Evolutionary conservation across 2,888 invertebrate species (phyloP).

Genomic region (Eueremaeus valkanovi): DNA sequence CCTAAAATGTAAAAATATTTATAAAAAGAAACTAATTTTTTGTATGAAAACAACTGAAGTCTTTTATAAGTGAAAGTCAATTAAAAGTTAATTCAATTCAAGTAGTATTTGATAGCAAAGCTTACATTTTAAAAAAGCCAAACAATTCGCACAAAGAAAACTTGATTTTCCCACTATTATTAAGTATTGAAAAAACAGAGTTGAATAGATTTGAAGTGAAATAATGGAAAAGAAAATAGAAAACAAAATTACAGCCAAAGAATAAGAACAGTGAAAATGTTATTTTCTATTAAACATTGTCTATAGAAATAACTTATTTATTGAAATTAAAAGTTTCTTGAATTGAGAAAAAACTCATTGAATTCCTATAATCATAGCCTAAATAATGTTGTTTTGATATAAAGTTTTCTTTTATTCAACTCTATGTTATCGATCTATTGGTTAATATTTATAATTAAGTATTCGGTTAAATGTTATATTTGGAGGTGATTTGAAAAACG

Average conservation of each 20-base stretch:
- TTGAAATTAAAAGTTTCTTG: too few species aligned
- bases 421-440: too few species aligned
- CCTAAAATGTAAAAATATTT: not conserved
- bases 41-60: not conserved
- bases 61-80: constrained; percentile 9
- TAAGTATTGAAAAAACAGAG: not conserved
- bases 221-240: not conserved
- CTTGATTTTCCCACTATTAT: not conserved
- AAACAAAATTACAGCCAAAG: too few species aligned
- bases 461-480: too few species aligned
- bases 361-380: not conserved
- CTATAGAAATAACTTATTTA: too few species aligned
- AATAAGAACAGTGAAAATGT: not conserved
- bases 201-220: not conserved
- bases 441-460: too few species aligned
- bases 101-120: not conserved
- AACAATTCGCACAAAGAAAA: not conserved
- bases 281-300: too few species aligned
- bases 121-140: not conserved
- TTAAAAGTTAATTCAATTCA: constrained; percentile 4
- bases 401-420: too few species aligned
- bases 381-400: not conserved
- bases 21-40: not conserved
- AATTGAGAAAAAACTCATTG: too few species aligned
- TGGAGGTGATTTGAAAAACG: too few species aligned